These are phyloP conservation scores for Crambe crambe DNA, from an alignment of 37 sponge, comb jelly and placozoan genomes.

Conservation along the genomic window DNA sequence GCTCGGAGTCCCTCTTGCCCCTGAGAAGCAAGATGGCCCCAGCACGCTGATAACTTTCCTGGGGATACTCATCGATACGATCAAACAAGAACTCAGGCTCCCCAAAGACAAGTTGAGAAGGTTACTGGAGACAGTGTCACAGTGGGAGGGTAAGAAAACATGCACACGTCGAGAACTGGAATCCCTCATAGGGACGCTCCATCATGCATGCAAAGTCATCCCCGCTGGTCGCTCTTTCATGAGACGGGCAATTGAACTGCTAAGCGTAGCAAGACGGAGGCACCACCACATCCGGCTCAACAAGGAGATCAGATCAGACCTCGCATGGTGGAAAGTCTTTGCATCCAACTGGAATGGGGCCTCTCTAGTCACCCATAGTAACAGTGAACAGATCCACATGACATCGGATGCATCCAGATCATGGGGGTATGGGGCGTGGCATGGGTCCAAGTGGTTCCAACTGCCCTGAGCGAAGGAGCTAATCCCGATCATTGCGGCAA, in stretches of 20 bases:
- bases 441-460: conserved; percentile 1
- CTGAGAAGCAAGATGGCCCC: no score
- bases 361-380: not conserved
- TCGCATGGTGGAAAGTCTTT: not conserved
- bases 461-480: conserved; percentile 4
- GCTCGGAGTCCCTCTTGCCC: no score
- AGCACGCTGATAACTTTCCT: no score
- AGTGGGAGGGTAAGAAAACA: no score
- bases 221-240: not conserved
- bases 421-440: conserved; percentile 39
- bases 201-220: no score
- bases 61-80: no score
- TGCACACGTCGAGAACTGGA: no score
- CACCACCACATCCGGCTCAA: no score
- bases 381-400: not conserved
- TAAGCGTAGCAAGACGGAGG: not conserved
- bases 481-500: no score
- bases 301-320: conserved; percentile 3
- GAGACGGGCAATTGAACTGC: not conserved
- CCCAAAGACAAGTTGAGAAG: not conserved
- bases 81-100: no score
- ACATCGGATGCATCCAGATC: conserved; percentile 29
- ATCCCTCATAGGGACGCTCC: no score
- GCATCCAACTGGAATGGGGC: not conserved
- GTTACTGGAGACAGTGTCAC: no score